Evolutionary conservation across 2,888 invertebrate genomes (phyloP).

Genomic region (Oscheius sp.): DNA sequence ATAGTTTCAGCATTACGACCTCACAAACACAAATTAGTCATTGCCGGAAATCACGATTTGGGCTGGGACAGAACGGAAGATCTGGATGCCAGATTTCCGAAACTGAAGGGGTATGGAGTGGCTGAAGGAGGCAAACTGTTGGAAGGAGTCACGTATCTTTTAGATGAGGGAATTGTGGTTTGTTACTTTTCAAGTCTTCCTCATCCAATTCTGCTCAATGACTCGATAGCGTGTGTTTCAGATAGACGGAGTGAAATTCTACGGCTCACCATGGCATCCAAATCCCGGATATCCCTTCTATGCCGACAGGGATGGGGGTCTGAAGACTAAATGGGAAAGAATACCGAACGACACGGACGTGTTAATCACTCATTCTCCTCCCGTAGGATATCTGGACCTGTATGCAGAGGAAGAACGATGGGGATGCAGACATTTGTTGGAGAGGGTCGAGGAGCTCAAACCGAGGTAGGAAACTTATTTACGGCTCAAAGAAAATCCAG

Average conservation of each 20-base stretch:
- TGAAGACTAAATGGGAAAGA: conserved; percentile 85
- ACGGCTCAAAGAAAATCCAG: conserved; percentile 73
- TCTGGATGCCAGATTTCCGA: not conserved
- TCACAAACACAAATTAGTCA: conserved; percentile 85
- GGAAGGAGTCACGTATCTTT: conserved; percentile 22
- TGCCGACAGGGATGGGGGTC: conserved; percentile 75
- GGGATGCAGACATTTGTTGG: conserved; percentile 62
- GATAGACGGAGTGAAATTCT: conserved; percentile 70
- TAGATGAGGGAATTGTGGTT: conserved; percentile 22
- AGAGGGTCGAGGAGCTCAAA: conserved; percentile 45
- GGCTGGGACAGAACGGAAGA: conserved; percentile 80
- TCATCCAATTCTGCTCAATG: no score
- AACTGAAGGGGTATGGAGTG: not conserved
- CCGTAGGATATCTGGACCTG: conserved; percentile 75
- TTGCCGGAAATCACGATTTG: conserved; percentile 88
- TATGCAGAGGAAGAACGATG: conserved; percentile 50
- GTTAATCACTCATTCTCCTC: conserved; percentile 86
- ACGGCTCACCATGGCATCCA: conserved; percentile 70
- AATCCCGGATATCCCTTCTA: conserved; percentile 67
- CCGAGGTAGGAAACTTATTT: not conserved
- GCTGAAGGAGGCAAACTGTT: conserved; percentile 12
- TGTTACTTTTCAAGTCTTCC: not conserved
- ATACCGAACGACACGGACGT: conserved; percentile 84
- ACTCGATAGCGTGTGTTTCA: conserved; percentile 31
- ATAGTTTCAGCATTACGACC: conserved; percentile 77